A percentile compares a stretch with the other conserved stretches of the same genome.
Evolutionary conservation across 2,113 vertebrate species (phyloP).

Genomic region (Urocynchramus pylzowi): DNA sequence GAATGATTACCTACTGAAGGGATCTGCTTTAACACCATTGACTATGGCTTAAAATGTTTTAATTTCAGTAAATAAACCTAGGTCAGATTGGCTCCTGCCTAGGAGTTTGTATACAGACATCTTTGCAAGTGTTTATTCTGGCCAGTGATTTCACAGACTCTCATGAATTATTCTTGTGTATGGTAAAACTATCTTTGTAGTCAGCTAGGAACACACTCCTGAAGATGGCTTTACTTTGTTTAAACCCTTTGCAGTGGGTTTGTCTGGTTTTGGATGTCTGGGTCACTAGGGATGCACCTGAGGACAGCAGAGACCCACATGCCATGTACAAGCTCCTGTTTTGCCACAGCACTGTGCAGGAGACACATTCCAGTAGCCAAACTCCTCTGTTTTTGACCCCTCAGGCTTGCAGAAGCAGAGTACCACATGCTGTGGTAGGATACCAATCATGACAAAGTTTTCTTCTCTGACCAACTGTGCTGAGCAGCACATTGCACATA

Average conservation of each 20-base stretch:
- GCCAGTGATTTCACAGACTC: rapidly evolving
- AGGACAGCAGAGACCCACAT: neutral
- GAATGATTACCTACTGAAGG: neutral
- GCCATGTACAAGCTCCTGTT: rapidly evolving
- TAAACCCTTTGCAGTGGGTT: neutral
- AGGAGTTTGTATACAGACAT: neutral
- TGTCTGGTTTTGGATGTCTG: neutral
- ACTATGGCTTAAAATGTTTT: neutral
- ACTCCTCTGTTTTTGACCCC: neutral
- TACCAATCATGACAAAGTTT: neutral
- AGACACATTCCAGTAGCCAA: neutral
- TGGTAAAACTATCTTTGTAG: neutral
- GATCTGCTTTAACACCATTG: neutral
- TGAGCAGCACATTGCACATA: rapidly evolving
- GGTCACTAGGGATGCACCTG: neutral
- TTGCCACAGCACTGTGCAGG: neutral
- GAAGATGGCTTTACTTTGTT: neutral
- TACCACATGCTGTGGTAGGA: neutral
- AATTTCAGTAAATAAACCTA: neutral
- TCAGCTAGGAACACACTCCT: neutral
- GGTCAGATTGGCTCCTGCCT: neutral
- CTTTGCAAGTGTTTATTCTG: neutral
- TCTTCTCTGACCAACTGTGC: neutral
- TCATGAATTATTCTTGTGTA: neutral
- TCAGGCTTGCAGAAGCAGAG: neutral